Base-by-base conservation (phyloP, 2,888 invertebrate species). In the Malthinus seriepunctatus region DNA sequence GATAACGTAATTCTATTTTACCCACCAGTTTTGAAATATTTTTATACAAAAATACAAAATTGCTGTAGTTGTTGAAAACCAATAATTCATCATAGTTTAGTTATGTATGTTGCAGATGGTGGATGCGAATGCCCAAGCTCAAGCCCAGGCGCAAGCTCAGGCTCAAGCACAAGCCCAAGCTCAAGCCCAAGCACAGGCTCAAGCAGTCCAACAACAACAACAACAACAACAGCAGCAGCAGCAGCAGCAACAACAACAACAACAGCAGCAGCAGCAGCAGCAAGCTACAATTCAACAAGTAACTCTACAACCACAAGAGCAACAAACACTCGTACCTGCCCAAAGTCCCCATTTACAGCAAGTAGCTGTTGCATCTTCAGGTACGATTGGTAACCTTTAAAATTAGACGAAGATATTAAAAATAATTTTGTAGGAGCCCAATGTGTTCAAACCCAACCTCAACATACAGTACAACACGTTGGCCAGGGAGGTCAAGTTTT, bases 211-310 rank as follows among this genome's bases (percentile, higher is more conserved):
- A 56, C 79, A 35, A 8, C 71, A 73, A 15, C 65, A 54, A 3
- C 70, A 70, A 45, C 66, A 60, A 23, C 82, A 81, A 69, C 56
- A 59, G 6, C 70, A 68, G 12, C 50, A 44, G 5, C 56, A 56
- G 10, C 51, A 37, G 63, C 82, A 82, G 62, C 82, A 83, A 56
- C 79, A 35, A 8, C 71, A 73, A 15, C 65, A 50, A 1, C 65
- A 66, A 10, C 58, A 50, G 10, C 70, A 69, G 14, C 63, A 67
- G 15, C 82, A 81, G 69, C 60, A 62, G 31, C 70, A 69, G 63
- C 86, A 86, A 64, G 84, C 82, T 11, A 51, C 60, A 56, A 80
- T 87, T 63, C 86, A 84, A 55, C 85, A 85, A 62, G 84, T 84
- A 52, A 78, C 83, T 8, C 82, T 85, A 64, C 80, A 83, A 64